Evolutionary conservation across 2,113 vertebrate genomes (phyloP), one percentile per base, ranked within the genome.

Genomic region (Caloenas nicobarica): DNA sequence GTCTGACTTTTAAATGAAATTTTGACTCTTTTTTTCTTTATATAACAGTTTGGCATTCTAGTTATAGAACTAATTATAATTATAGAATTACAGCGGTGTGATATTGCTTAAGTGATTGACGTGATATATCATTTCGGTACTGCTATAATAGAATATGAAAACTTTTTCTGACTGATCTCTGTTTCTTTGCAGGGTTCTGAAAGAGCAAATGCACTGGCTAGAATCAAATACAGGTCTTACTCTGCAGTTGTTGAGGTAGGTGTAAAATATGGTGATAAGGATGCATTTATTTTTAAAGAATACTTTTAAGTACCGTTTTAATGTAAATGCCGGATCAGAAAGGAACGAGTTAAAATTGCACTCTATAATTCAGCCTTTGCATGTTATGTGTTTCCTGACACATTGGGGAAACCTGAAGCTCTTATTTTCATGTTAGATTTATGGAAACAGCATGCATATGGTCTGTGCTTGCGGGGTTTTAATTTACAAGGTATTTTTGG

Each of bases 141-240:
- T 76, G 33, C 21, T 61, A 0, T 51, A 24, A 44, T 16, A 28
- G 13, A 58, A 34, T 29, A 16, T 34, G 11, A 53, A 60, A 82
- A 36, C 31, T 7, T 94, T 80, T 69, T 53, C 66, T 94, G 22
- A 86, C 28, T 29, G 11, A 7, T 79, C 9, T 91, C 28, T 85
- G 42, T 83, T 97, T 70, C 81, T 81, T 97, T 94, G 28, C 95
- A 99, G 99, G 96, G 97, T 71, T 98, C 98, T 87, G 97, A 87
- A 80, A 98, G 99, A 97, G 99, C 99, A 44, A 95, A 31, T 81
- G 97, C 97, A 36, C 94, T 99, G 76, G 98, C 99, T 5, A 98
- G 97, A 94, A 99, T 99, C 97, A 99, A 99, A 71, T 98, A 98
- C 6, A 99, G 87, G 76, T 99, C 99, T 4, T 99, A 98, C 51